Base-by-base conservation (phyloP, 1,140 invertebrate genomes). In the Drosophila rhopaloa region DNA sequence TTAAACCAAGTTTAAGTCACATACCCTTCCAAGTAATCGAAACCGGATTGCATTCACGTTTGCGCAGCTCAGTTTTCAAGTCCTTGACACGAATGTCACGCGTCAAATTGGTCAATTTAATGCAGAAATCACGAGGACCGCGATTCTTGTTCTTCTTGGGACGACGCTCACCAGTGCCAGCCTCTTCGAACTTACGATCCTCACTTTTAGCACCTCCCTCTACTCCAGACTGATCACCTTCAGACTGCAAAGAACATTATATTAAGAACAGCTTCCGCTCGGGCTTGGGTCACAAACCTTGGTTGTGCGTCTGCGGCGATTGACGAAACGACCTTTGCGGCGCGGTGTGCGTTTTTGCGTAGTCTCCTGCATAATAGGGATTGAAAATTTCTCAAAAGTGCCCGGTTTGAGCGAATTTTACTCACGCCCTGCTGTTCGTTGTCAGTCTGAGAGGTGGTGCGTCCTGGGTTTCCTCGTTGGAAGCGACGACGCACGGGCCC, bases 11-110 rank as follows among this genome's bases (percentile, higher is more conserved):
- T 13, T 11, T 6, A 4, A 5, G 13, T 7, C 0, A 3, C 76
- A 19, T 77, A 92, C 91, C 91, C 57, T 92, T 92, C 95, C 95
- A 95, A 56, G 93, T 94, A 67, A 95, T 95, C 58, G 93, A 93
- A 55, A 92, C 93, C 53, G 94, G 94, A 81, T 94, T 94, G 43
- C 95, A 93, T 46, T 94, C 94, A 48, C 94, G 93, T 59, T 94
- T 93, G 24, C 91, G 86, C 11, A 95, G 89, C 46, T 94, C 94
- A 24, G 93, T 93, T 83, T 95, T 95, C 44, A 95, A 86, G 81
- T 95, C 94, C 46, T 94, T 93, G 6, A 95, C 93, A 56, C 95
- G 93, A 11, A 94, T 93, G 38, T 93, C 91, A 19, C 93, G 93
- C 9, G 94, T 92, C 63, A 95, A 94, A 63, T 95, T 95, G 19